Percentiles rank a stretch among this genome's conserved stretches.
These are phyloP conservation scores for Daphoenositta chrysoptera DNA, from an alignment of 2,113 vertebrate species.

Conservation along the genomic window DNA sequence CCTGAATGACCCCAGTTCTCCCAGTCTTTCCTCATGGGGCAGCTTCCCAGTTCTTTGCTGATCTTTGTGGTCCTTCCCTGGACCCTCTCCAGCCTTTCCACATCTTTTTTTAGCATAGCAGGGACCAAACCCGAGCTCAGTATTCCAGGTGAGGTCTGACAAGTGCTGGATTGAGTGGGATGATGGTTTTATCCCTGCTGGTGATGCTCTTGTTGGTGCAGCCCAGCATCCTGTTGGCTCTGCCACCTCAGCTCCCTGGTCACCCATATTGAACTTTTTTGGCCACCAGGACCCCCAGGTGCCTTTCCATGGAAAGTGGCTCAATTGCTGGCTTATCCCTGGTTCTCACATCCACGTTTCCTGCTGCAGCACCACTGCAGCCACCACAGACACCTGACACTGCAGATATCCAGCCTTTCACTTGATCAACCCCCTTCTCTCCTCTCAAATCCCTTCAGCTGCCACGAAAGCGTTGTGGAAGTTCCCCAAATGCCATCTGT, in stretches of 20 bases:
- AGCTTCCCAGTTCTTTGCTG: not conserved
- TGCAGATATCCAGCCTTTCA: rapidly evolving
- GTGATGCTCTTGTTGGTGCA: not conserved
- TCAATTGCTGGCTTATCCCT: not conserved
- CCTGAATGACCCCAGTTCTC: not conserved
- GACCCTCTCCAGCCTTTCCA: not conserved
- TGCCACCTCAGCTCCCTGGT: not conserved
- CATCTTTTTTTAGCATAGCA: too few species aligned
- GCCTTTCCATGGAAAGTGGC: not conserved
- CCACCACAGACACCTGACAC: rapidly evolving
- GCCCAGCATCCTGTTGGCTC: not conserved
- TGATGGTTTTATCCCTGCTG: not conserved
- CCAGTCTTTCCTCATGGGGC: not conserved
- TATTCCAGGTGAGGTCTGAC: not conserved
- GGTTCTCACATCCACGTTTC: not conserved
- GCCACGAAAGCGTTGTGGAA: not conserved
- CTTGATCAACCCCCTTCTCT: not conserved
- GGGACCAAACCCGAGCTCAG: not conserved
- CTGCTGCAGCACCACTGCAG: not conserved
- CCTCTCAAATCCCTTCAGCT: not conserved
- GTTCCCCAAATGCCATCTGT: not conserved
- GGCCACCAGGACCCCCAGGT: not conserved
- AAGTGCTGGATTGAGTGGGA: not conserved
- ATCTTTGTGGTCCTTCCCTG: not conserved
- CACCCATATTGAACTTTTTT: rapidly evolving